These are phyloP conservation scores for Prosapia bicincta DNA, from an alignment of 2,888 invertebrate species.

Conservation along the genomic window DNA sequence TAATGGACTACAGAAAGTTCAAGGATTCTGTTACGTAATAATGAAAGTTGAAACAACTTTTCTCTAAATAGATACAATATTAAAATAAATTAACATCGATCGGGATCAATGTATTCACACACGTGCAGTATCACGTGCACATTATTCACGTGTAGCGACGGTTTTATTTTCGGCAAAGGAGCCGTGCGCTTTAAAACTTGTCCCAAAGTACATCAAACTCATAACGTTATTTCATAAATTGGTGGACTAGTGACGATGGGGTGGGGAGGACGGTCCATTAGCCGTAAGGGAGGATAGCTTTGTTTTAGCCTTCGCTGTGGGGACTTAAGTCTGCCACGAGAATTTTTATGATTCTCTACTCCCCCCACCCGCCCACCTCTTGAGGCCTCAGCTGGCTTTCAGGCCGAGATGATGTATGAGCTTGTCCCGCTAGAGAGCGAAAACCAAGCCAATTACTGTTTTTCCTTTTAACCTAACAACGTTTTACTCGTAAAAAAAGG, in stretches of 20 bases:
- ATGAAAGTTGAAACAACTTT: no score
- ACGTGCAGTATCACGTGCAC: no score
- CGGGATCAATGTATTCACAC: no score
- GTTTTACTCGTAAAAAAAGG: not conserved
- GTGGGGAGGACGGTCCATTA: not conserved
- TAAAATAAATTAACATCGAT: no score
- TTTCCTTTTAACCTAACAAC: slow-evolving; percentile 1
- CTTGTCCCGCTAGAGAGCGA: not conserved
- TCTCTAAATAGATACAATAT: no score
- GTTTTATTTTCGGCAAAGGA: not conserved
- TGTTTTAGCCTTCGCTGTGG: not conserved
- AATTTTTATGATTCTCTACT: not conserved
- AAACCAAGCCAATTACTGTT: not conserved
- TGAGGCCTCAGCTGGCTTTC: not conserved
- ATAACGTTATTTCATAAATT: not conserved
- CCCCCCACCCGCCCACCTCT: not conserved
- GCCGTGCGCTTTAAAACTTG: not conserved
- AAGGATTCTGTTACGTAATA: no score
- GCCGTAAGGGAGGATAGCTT: not conserved
- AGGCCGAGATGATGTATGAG: not conserved
- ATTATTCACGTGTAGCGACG: not conserved
- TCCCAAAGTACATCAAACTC: not conserved
- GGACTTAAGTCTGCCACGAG: not conserved
- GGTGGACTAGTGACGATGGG: not conserved
- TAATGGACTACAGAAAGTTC: no score